Conservation (phyloP, 2,797 vertebrate species). For the Xiphorhynchus erythropygius region DNA sequence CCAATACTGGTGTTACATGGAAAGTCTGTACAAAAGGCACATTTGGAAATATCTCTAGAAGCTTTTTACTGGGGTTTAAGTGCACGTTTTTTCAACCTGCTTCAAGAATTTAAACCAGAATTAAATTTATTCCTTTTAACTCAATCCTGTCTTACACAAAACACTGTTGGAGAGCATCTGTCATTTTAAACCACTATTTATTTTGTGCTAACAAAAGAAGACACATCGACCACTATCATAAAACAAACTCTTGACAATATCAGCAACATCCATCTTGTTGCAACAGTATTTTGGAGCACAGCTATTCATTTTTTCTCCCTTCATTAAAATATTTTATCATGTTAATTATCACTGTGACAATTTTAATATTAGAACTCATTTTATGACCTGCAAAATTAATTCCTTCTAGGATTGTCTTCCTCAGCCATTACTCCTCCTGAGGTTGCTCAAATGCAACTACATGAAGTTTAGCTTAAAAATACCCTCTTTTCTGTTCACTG, state of each 20-base stretch:
- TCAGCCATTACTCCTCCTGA: background rate
- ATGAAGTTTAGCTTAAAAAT: background rate
- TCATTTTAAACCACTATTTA: background rate
- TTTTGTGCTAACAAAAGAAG: background rate
- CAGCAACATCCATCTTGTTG: background rate
- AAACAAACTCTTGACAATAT: background rate
- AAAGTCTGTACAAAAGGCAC: background rate
- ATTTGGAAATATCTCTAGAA: background rate
- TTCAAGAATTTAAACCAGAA: background rate
- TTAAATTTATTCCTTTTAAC: background rate
- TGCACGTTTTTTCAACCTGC: background rate
- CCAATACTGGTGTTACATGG: background rate
- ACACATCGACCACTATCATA: background rate
- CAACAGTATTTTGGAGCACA: background rate
- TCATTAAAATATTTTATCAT: constrained; percentile 17
- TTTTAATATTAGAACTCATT: background rate
- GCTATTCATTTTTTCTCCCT: background rate
- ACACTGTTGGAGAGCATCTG: background rate
- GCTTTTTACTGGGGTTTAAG: background rate
- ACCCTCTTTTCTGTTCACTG: background rate
- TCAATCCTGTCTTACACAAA: background rate
- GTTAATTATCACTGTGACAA: constrained; percentile 10
- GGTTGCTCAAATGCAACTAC: background rate
- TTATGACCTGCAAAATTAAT: background rate
- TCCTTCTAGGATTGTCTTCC: background rate